Evolutionary conservation across 2,797 vertebrate species (phyloP).

Genomic region (Myotis daubentonii): DNA sequence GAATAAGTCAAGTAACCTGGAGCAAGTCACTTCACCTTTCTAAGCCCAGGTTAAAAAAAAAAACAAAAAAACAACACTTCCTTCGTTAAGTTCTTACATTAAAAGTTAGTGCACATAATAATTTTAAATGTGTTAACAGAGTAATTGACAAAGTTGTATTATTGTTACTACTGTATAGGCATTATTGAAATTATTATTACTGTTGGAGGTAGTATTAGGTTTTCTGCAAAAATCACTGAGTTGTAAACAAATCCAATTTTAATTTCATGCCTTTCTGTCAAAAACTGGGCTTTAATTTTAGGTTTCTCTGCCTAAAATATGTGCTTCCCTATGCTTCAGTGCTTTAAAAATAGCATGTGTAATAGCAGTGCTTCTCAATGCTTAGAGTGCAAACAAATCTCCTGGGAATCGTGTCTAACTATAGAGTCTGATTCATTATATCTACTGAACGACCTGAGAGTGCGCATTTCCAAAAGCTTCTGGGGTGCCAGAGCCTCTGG

Average conservation of each 20-base stretch:
- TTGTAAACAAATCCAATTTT: neutral
- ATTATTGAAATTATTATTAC: neutral
- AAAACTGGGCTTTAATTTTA: neutral
- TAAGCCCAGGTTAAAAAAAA: neutral
- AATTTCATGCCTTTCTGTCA: neutral
- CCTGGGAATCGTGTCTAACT: neutral
- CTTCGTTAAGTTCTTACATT: neutral
- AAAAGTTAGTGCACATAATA: neutral
- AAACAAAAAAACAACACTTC: neutral
- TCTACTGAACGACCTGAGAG: too few species aligned
- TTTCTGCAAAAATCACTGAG: neutral
- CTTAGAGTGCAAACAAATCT: neutral
- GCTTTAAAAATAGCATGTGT: neutral
- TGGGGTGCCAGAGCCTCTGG: neutral
- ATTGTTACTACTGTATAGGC: neutral
- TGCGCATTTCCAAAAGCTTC: neutral
- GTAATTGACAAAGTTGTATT: neutral
- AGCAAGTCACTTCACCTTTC: neutral
- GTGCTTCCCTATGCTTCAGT: neutral
- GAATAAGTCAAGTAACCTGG: neutral
- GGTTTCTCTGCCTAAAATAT: neutral
- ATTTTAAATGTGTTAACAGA: neutral
- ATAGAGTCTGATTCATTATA: neutral
- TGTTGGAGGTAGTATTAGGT: neutral
- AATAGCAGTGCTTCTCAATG: neutral